These are phyloP conservation scores for Thaumetopoea pityocampa DNA, from an alignment of 1,140 invertebrate species.

Conservation along the genomic window DNA sequence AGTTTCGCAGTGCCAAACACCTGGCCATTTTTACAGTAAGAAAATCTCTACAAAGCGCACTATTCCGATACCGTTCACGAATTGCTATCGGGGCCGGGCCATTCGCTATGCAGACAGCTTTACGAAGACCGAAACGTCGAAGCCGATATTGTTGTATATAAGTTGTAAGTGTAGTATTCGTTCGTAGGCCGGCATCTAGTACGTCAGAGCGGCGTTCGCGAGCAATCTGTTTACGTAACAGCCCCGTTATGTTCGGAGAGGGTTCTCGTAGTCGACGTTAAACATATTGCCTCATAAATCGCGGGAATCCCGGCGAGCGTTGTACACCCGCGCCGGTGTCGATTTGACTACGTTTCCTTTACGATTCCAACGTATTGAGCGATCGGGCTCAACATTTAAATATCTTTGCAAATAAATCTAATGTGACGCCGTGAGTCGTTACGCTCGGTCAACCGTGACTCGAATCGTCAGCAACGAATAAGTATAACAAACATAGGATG, in stretches of 20 bases:
- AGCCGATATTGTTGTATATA: slow-evolving; percentile 42
- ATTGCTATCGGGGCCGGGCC: slow-evolving; percentile 12
- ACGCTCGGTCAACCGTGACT: slow-evolving; percentile 2
- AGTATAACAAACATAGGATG: not conserved
- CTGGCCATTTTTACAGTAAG: slow-evolving; percentile 1
- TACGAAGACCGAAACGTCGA: slow-evolving; percentile 26
- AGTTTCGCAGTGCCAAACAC: not conserved
- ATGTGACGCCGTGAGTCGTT: slow-evolving; percentile 8
- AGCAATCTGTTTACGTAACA: slow-evolving; percentile 74
- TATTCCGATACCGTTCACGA: slow-evolving; percentile 12
- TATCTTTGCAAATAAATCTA: slow-evolving; percentile 17
- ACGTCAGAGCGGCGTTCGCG: slow-evolving; percentile 49
- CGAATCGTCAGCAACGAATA: slow-evolving; percentile 1
- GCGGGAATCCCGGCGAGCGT: slow-evolving; percentile 62
- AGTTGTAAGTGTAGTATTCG: slow-evolving; percentile 38
- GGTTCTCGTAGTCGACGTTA: slow-evolving; percentile 70
- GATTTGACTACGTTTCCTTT: slow-evolving; percentile 69
- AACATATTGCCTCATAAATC: slow-evolving; percentile 76
- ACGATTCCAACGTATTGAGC: slow-evolving; percentile 61
- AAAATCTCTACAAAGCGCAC: slow-evolving; percentile 15
- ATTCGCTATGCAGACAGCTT: slow-evolving; percentile 26
- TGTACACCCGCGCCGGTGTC: slow-evolving; percentile 61
- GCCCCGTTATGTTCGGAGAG: slow-evolving; percentile 70
- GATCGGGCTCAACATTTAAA: slow-evolving; percentile 31
- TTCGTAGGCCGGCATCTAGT: slow-evolving; percentile 51